Percentiles rank a stretch among this genome's conserved stretches.
Evolutionary conservation across 2,888 invertebrate species (phyloP).

Genomic region (Peribatodes rhomboidaria): DNA sequence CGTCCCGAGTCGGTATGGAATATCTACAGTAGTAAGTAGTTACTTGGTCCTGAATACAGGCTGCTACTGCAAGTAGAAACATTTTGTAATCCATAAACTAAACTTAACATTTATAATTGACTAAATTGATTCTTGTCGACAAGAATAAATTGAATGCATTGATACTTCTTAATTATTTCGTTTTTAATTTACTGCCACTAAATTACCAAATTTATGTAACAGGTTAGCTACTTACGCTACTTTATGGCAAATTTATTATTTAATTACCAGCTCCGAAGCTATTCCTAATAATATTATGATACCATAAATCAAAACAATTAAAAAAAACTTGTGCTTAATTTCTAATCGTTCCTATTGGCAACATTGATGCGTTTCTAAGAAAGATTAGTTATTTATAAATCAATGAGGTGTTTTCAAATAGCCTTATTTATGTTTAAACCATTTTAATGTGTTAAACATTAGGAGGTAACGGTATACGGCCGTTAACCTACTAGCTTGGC

Average conservation of each 20-base stretch:
- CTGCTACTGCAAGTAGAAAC: no score
- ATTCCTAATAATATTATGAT: not conserved
- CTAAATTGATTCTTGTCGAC: no score
- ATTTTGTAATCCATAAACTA: no score
- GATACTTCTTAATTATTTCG: no score
- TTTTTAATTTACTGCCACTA: not conserved
- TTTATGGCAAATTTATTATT: not conserved
- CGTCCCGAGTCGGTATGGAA: no score
- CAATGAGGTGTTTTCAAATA: constrained; percentile 11
- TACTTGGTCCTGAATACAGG: no score
- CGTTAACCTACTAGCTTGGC: constrained; percentile 40
- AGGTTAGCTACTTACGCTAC: not conserved
- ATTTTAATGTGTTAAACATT: constrained; percentile 28
- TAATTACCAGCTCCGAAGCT: constrained; percentile 3
- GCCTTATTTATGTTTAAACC: constrained; percentile 19
- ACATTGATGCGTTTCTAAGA: not conserved
- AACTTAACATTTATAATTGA: no score
- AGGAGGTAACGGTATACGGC: constrained; percentile 33
- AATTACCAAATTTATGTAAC: not conserved
- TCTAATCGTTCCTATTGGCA: not conserved
- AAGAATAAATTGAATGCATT: no score
- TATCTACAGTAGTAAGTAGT: no score
- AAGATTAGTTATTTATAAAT: constrained; percentile 5
- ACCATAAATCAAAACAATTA: constrained; percentile 6
- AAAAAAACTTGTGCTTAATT: not conserved